These are phyloP conservation scores for Sebastes itinus DNA, from an alignment of 2,797 vertebrate genomes.

Conservation along the genomic window DNA sequence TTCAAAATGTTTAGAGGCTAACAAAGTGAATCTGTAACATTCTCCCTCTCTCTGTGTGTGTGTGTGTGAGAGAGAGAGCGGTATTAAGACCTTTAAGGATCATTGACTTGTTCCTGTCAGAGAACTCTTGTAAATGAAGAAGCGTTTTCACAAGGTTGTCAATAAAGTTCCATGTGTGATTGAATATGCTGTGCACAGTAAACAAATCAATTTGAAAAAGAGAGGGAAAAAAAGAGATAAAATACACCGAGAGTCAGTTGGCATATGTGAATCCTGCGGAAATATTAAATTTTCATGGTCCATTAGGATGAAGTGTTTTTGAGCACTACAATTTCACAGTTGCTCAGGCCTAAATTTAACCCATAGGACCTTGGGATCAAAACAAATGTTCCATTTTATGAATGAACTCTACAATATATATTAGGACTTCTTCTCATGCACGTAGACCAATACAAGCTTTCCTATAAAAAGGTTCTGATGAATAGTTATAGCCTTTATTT, in stretches of 20 bases:
- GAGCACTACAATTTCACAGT: conserved; percentile 47
- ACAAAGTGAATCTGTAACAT: conserved; percentile 17
- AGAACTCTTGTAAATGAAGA: conserved; percentile 33
- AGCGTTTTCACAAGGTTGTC: conserved; percentile 20
- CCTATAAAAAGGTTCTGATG: not conserved
- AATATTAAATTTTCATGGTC: conserved; percentile 14
- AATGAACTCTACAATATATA: conserved; percentile 1
- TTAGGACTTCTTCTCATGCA: not conserved
- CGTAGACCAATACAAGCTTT: not conserved
- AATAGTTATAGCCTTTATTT: not conserved
- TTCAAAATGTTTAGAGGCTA: conserved; percentile 48
- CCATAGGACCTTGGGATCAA: conserved; percentile 6
- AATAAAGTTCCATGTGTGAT: conserved; percentile 11
- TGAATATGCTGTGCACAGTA: not conserved
- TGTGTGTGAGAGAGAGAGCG: not conserved
- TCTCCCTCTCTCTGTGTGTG: not conserved
- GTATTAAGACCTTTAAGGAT: conserved; percentile 23
- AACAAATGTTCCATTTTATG: conserved; percentile 30
- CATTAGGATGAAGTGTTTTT: conserved; percentile 40
- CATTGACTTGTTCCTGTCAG: conserved; percentile 45
- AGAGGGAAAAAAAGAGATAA: not conserved
- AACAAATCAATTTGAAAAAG: not conserved
- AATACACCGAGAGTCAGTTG: not conserved
- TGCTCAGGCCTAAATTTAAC: conserved; percentile 36
- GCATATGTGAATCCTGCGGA: conserved; percentile 13